Conservation (phyloP, 2,888 invertebrate genomes). For the Orthosia cruda region DNA sequence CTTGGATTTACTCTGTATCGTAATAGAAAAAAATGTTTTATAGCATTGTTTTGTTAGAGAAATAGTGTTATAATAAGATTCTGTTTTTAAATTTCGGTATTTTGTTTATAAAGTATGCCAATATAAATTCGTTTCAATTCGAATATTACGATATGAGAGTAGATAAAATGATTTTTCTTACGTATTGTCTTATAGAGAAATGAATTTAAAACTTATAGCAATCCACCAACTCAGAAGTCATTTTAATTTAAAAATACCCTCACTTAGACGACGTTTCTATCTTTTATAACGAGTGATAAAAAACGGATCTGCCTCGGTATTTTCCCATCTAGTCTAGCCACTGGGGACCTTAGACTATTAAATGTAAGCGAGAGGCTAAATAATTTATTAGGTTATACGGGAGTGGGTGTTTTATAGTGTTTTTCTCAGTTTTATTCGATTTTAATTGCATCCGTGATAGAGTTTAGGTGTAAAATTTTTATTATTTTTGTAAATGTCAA, state of each 20-base stretch:
- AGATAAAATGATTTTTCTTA: no score
- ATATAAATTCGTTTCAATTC: no score
- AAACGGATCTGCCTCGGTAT: conserved; percentile 51
- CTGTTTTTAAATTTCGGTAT: no score
- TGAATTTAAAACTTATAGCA: neutral
- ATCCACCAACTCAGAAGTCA: neutral
- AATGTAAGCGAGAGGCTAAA: conserved; percentile 39
- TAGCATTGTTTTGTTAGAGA: no score
- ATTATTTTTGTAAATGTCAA: neutral
- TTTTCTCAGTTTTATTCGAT: conserved; percentile 52
- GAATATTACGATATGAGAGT: no score
- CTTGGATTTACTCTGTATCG: no score
- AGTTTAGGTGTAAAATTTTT: neutral
- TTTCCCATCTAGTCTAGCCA: conserved; percentile 61
- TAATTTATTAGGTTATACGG: conserved; percentile 51
- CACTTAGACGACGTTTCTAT: conserved; percentile 18
- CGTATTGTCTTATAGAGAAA: no score
- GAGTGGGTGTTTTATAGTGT: conserved; percentile 50
- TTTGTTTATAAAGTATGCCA: no score
- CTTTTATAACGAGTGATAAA: conserved; percentile 49
- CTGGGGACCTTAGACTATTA: conserved; percentile 58
- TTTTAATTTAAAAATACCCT: conserved; percentile 46
- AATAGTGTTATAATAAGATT: no score
- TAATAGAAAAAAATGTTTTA: no score
- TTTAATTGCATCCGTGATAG: conserved; percentile 55